These are phyloP conservation scores for Atractosteus spatula DNA, from an alignment of 2,113 vertebrate genomes.

Conservation along the genomic window DNA sequence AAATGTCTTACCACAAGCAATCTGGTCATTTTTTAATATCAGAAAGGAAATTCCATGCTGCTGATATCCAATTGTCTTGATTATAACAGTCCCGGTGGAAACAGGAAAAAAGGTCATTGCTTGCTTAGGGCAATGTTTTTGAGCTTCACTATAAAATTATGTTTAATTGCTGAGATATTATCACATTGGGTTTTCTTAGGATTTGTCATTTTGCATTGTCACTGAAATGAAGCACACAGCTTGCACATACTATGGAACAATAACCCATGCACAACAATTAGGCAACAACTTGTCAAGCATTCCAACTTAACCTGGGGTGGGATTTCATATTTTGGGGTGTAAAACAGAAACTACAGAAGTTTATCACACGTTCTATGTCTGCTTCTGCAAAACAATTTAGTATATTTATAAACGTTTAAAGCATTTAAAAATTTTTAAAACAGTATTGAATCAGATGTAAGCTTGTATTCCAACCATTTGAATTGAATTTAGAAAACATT, in stretches of 20 bases:
- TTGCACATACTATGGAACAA: background rate
- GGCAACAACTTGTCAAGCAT: background rate
- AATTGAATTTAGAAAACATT: no score
- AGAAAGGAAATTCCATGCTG: slow-evolving; percentile 11
- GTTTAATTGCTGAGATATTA: slow-evolving; percentile 28
- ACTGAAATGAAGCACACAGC: background rate
- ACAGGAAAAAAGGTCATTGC: background rate
- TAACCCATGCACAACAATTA: background rate
- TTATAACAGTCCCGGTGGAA: background rate
- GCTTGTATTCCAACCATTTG: no score
- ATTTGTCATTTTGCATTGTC: slow-evolving; percentile 13
- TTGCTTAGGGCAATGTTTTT: slow-evolving; percentile 8
- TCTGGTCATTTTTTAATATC: slow-evolving; percentile 2
- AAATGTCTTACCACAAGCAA: background rate
- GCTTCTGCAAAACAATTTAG: no score
- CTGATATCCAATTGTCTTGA: slow-evolving; percentile 8
- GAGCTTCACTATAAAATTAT: slow-evolving; percentile 10
- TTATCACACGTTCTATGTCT: no score
- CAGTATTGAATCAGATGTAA: no score
- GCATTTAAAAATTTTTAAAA: no score
- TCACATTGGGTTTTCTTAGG: slow-evolving; percentile 21
- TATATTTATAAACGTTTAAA: no score
- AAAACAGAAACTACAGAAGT: no score
- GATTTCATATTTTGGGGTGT: no score
- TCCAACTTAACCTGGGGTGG: background rate